Base-by-base conservation (phyloP, 2,113 vertebrate species). In the Protobothrops flavoviridis region DNA sequence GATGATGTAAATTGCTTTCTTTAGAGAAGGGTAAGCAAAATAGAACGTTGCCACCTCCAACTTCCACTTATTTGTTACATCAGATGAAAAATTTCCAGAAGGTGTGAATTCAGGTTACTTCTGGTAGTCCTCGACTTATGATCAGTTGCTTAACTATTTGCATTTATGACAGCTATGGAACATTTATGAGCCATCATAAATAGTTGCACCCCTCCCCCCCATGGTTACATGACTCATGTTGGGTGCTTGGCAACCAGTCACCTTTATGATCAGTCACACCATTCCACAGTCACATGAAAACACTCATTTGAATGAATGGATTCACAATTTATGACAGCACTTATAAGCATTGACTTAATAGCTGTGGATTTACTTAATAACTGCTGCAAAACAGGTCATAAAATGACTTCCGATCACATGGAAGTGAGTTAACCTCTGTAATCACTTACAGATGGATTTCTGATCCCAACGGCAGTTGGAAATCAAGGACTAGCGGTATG, bases 11-110 rank as follows among this genome's bases (percentile, higher is more conserved):
- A 45, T 4, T 96, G 88, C 9, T 92, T 94, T 96, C 88, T 86
- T 96, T 96, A 92, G 5, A 86, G 3, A 53, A 74, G 55, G 94
- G 91, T 0, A 74, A 56, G 56, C 89, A 57, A 96, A 96, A 93
- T 43, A 95, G 88, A 94, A 94, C 93, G 94, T 94, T 59, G 74
- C 26, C 24, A 91, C 3, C 39, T 94, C 29, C 89, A 88, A 39
- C 15, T 95, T 95, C 33, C 43, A 88, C 1, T 74, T 1, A 26
- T 89, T 93, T 95, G 61, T 94, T 91, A 96, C 33, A 94, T 91
- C 87, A 90, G 94, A 94, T 92, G 52, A 91, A 92, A 93, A 91
- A 5, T 2, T 95, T 26, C 39, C 26, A 7, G 9, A 20, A 95
- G 6, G 9, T 90, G 11, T 1, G 91, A 52, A 1, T 0, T n/a